Conservation (phyloP, 2,797 vertebrate species). For the Forpus xanthops region DNA sequence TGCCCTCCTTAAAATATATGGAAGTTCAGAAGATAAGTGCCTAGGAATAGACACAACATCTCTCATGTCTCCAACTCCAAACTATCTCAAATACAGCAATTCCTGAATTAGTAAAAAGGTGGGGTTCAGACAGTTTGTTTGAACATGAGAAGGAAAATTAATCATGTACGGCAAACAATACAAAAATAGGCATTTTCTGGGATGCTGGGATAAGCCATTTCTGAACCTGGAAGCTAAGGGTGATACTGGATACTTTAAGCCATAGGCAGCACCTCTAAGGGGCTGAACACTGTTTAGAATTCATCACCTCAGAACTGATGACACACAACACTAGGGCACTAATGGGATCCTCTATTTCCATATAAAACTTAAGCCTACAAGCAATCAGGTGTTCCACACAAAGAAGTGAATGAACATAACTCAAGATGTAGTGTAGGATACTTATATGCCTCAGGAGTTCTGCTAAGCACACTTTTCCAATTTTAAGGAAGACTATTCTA, state of each 20-base stretch:
- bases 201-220: neutral
- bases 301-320: neutral
- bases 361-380: neutral
- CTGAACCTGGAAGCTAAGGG: neutral
- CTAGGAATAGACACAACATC: neutral
- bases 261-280: neutral
- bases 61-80: neutral
- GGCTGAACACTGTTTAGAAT: neutral
- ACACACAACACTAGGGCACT: neutral
- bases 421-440: neutral
- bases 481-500: constrained; percentile 61
- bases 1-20: neutral
- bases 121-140: neutral
- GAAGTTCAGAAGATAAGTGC: constrained; percentile 3
- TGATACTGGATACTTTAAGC: neutral
- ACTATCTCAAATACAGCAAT: neutral
- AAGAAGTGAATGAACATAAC: neutral
- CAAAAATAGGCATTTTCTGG: neutral
- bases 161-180: neutral
- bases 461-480: constrained; percentile 60
- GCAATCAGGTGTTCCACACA: neutral
- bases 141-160: neutral
- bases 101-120: constrained; percentile 33
- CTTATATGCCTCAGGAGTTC: constrained; percentile 44
- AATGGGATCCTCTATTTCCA: neutral